Conservation (phyloP, 2,888 invertebrate genomes). For the Vandiemenella viatica region DNA sequence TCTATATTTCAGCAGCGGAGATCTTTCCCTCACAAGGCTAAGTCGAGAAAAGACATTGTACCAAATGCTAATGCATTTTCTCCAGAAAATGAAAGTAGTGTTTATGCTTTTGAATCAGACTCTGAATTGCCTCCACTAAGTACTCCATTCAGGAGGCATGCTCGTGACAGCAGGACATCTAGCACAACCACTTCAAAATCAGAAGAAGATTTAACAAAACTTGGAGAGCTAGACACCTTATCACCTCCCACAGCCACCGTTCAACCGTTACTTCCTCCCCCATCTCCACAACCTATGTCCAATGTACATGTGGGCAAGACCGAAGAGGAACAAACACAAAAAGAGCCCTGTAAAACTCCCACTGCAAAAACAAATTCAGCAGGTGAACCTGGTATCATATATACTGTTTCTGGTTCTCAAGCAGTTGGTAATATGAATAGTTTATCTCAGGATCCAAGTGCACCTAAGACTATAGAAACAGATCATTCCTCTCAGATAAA, state of each 20-base stretch:
- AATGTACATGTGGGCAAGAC: no score
- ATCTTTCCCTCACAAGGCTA: conserved; percentile 40
- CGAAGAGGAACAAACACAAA: no score
- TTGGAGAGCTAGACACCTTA: conserved; percentile 24
- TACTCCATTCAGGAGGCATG: conserved; percentile 40
- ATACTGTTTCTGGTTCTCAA: no score
- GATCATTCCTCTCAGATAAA: no score
- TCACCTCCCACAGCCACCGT: not conserved
- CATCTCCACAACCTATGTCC: no score
- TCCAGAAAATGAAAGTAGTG: conserved; percentile 51
- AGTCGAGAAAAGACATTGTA: conserved; percentile 30
- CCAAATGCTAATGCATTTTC: conserved; percentile 45
- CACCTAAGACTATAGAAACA: no score
- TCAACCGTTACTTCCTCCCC: no score
- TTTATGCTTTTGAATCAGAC: conserved; percentile 56
- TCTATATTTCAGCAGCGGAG: conserved; percentile 32
- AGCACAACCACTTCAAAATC: conserved; percentile 30
- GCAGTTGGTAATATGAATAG: no score
- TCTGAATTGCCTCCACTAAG: conserved; percentile 38
- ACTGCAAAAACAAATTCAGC: no score
- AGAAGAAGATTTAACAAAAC: conserved; percentile 29
- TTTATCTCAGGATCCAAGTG: no score
- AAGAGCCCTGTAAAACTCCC: no score
- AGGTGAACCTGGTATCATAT: no score
- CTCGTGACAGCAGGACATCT: conserved; percentile 22